These are phyloP conservation scores for Eurytemora carolleeae DNA, from an alignment of 1,140 invertebrate species.

Conservation along the genomic window DNA sequence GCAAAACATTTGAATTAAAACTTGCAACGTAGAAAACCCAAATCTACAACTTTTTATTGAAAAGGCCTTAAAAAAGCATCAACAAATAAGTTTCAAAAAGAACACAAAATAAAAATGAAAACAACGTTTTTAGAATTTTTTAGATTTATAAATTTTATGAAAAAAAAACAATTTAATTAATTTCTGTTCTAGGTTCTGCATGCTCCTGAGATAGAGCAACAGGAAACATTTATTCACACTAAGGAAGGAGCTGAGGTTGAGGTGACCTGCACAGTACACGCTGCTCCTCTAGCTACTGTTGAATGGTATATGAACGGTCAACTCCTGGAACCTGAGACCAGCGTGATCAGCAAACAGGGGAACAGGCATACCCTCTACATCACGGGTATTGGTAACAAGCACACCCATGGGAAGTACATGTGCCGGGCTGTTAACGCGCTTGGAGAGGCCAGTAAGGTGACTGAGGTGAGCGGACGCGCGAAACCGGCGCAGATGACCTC, in stretches of 20 bases:
- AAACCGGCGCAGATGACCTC: neutral
- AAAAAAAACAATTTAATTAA: neutral
- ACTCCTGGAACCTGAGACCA: neutral
- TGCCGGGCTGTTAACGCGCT: neutral
- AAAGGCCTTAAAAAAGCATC: no score
- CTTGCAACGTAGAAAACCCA: no score
- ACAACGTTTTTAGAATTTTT: neutral
- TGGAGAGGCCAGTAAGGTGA: neutral
- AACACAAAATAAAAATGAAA: no score
- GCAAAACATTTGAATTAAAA: no score
- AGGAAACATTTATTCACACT: slow-evolving; percentile 12
- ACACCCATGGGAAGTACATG: neutral
- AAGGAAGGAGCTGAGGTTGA: slow-evolving; percentile 4
- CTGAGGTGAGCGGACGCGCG: neutral
- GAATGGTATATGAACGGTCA: slow-evolving; percentile 8
- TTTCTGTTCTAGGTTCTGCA: neutral
- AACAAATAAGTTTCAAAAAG: no score
- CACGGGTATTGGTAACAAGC: neutral
- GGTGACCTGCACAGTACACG: slow-evolving; percentile 5
- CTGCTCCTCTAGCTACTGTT: slow-evolving; percentile 3
- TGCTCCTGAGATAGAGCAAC: slow-evolving; percentile 1
- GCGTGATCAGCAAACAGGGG: neutral
- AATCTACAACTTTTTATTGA: no score
- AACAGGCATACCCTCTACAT: neutral
- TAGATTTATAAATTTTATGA: neutral